Conservation (phyloP, 2,797 vertebrate genomes). For the Myotis myotis region DNA sequence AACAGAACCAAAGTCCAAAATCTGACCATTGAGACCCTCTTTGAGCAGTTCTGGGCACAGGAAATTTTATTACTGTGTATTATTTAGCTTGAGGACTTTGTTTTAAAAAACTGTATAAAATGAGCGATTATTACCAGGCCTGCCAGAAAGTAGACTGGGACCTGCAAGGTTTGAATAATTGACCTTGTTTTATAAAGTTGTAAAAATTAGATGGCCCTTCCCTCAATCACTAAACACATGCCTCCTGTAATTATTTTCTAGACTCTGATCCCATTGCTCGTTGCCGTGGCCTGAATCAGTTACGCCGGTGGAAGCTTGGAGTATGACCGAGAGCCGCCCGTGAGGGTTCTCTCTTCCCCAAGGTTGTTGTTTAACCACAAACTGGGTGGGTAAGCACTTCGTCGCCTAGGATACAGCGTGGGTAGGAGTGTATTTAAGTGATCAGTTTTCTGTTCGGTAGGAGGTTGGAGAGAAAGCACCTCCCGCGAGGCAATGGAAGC, state of each 20-base stretch:
- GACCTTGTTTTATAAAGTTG: not conserved
- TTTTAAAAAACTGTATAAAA: constrained; percentile 54
- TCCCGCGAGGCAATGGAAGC: not conserved
- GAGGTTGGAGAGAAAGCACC: not conserved
- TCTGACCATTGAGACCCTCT: not conserved
- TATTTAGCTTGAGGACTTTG: not conserved
- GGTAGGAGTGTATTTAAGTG: not conserved
- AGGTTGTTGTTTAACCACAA: constrained; percentile 23
- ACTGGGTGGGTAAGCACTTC: not conserved
- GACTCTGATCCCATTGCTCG: not conserved
- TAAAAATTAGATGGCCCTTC: constrained; percentile 21
- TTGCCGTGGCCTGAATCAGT: not conserved
- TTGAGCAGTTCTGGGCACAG: not conserved
- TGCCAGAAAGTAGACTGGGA: constrained; percentile 29
- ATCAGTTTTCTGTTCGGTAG: not conserved
- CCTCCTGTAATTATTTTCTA: not conserved
- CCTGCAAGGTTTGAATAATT: constrained; percentile 37
- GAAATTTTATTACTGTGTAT: constrained; percentile 15
- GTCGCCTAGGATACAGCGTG: not conserved
- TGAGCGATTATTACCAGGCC: not conserved
- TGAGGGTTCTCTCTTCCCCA: not conserved
- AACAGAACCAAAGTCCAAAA: not conserved
- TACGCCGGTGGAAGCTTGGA: not conserved
- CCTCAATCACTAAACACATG: not conserved
- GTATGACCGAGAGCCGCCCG: not conserved